Evolutionary conservation across 2,888 invertebrate genomes (phyloP).

Genomic region (Agrochola macilenta): DNA sequence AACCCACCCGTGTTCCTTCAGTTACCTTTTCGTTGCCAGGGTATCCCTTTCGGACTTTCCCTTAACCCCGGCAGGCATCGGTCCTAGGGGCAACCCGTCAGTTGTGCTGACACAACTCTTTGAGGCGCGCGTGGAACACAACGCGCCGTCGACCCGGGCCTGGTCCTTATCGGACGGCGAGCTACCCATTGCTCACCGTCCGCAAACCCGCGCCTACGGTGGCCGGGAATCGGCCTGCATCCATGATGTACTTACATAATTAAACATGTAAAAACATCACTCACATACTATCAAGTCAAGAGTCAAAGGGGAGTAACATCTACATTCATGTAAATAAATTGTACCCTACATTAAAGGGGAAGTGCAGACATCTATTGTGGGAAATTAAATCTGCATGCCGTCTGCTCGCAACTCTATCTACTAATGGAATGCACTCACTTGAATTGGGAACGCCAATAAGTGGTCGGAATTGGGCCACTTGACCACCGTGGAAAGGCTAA

Average conservation of each 20-base stretch:
- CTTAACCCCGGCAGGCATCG: no score
- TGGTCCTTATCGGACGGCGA: no score
- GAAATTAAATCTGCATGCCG: slow-evolving; percentile 84
- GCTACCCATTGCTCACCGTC: no score
- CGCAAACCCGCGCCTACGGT: no score
- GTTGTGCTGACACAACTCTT: no score
- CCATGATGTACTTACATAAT: background rate
- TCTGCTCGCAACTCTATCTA: slow-evolving; percentile 74
- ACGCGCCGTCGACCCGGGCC: no score
- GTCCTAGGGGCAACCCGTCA: no score
- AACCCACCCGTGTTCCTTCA: no score
- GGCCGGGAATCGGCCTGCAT: no score
- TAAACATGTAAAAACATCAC: slow-evolving; percentile 1
- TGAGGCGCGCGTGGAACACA: no score
- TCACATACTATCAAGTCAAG: slow-evolving; percentile 21
- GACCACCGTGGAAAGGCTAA: slow-evolving; percentile 21
- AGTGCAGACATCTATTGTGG: slow-evolving; percentile 77
- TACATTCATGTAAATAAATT: slow-evolving; percentile 32
- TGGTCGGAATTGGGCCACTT: slow-evolving; percentile 57
- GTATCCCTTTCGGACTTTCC: no score
- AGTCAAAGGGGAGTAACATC: slow-evolving; percentile 18
- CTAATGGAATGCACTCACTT: slow-evolving; percentile 83
- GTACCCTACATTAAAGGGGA: slow-evolving; percentile 67
- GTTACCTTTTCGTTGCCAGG: no score
- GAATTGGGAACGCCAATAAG: slow-evolving; percentile 71